A percentile compares a stretch with the other conserved stretches of the same genome.
Evolutionary conservation across 92 coral and sea anemone species (phyloP).

Genomic region (Desmophyllum pertusum): DNA sequence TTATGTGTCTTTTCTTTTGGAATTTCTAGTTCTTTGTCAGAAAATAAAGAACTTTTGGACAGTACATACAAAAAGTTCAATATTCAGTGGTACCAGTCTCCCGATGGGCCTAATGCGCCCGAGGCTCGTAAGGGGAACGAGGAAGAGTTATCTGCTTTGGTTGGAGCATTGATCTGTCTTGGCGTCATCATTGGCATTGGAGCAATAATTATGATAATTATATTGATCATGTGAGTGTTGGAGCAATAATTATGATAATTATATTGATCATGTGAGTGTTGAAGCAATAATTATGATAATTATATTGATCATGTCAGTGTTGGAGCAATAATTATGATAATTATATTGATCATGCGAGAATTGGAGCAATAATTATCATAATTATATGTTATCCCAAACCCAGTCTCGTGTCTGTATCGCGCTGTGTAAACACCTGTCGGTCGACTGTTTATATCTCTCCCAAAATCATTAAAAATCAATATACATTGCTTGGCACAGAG

Average conservation of each 20-base stretch:
- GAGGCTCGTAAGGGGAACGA: constrained; percentile 26
- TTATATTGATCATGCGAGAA: constrained; percentile 72
- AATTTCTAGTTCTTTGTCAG: constrained; percentile 14
- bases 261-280: too few species aligned
- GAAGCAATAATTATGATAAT: constrained; percentile 68
- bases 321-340: not conserved
- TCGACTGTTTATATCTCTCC: too few species aligned
- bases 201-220: constrained; percentile 70
- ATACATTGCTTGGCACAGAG: too few species aligned
- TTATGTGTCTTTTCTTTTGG: not conserved
- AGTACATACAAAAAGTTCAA: constrained; percentile 29
- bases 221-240: constrained; percentile 66
- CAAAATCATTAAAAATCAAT: too few species aligned
- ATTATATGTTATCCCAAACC: too few species aligned
- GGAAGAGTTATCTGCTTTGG: constrained; percentile 65
- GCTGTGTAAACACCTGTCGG: too few species aligned
- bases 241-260: not conserved
- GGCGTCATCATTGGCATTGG: constrained; percentile 73
- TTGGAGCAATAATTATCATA: not conserved
- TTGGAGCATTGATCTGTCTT: constrained; percentile 74
- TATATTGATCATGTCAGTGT: constrained; percentile 72
- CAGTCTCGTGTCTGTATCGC: too few species aligned
- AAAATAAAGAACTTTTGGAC: constrained; percentile 7
- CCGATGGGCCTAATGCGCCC: constrained; percentile 1
- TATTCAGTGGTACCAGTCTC: constrained; percentile 28